Evolutionary conservation across 2,888 invertebrate species (phyloP).

Genomic region (Zygaena filipendulae): DNA sequence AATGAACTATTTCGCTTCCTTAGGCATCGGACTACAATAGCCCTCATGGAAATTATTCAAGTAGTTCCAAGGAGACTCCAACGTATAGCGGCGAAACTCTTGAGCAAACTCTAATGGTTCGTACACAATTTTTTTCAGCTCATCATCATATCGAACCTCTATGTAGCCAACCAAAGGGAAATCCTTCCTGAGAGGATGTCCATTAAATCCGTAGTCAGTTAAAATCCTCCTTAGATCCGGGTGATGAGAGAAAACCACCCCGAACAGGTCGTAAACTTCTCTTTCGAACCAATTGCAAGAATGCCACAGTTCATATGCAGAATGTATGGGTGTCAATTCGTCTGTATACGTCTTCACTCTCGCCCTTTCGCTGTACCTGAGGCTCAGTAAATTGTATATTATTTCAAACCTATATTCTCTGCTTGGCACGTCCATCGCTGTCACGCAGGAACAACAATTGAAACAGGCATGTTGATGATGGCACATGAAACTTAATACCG

Average conservation of each 20-base stretch:
- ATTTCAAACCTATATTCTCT: constrained; percentile 48
- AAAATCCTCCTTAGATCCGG: constrained; percentile 51
- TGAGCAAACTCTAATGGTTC: constrained; percentile 52
- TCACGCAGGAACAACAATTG: constrained; percentile 31
- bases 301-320: constrained; percentile 34
- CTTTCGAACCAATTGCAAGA: constrained; percentile 37
- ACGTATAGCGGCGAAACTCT: constrained; percentile 32
- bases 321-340: constrained; percentile 46
- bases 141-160: constrained; percentile 56
- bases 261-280: constrained; percentile 55
- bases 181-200: constrained; percentile 56
- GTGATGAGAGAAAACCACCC: constrained; percentile 47
- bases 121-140: constrained; percentile 49
- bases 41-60: constrained; percentile 43
- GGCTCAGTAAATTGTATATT: constrained; percentile 35
- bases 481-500: constrained; percentile 39
- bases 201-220: constrained; percentile 53
- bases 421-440: constrained; percentile 50
- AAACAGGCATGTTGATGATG: constrained; percentile 52
- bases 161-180: constrained; percentile 50
- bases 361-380: constrained; percentile 33
- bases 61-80: constrained; percentile 53
- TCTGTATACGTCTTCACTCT: constrained; percentile 52
- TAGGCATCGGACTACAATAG: constrained; percentile 26
- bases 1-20: no score